Base-by-base conservation (phyloP, 35 echinoderm and acorn worm genomes). In the Chiridota heheva region DNA sequence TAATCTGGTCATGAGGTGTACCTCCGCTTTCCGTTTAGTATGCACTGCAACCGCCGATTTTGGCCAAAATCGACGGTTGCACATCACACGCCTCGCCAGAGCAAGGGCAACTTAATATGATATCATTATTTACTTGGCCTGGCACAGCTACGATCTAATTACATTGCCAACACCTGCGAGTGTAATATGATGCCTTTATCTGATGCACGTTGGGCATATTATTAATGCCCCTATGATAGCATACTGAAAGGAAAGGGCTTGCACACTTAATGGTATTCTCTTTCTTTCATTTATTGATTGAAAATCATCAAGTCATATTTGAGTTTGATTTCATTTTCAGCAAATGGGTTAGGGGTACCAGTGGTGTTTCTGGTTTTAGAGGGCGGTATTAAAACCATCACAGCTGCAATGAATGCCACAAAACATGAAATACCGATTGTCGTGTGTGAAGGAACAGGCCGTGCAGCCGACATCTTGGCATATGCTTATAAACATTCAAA, bases 401-500 rank as follows among this genome's bases (percentile, higher is more conserved):
- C 60, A 20, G 75, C 62, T 3, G 81, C 74, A 16, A 78, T 76
- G 35, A 58, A 90, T 48, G 82, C 81, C 20, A 62, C 90, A 34
- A 49, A 37, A 47, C 65, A 67, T 4, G 59, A 44, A 5, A 90
- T 84, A 41, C 92, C 92, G 26, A 81, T 80, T 29, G 69, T 96
- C 22, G 40, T 96, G 22, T 96, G 86, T 78, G 85, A 96, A 33
- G 92, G 86, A 12, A 89, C 86, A 22, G 92, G 92, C 2, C 59
- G 92, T 17, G 87, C 87, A 32, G 87, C 92, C 25, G 92, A 96
- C 44, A 73, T 96, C 41, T 65, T 96, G 20, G 73, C 92, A 38
- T 90, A 73, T 82, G 92, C 92, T 60, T 63, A 87, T 38, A 81
- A 85, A n/a, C 75, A 89, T 76, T 63, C 86, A 75, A 60, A 74